Conservation (phyloP, 2,113 vertebrate genomes). For the Plecturocebus donacophilus region DNA sequence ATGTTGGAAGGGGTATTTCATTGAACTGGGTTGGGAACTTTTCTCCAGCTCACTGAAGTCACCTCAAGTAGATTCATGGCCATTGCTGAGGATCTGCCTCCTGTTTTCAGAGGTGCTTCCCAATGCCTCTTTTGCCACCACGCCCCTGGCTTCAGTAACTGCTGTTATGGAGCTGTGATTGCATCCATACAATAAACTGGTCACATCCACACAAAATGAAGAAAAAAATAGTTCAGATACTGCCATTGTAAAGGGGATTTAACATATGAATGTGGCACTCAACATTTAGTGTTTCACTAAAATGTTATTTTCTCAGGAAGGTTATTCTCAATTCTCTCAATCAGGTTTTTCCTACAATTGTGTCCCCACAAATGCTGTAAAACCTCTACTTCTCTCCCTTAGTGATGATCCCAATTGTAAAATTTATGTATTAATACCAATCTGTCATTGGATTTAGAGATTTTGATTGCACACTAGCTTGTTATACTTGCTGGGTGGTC, state of each 20-base stretch:
- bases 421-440: background rate
- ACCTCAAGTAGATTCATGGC: background rate
- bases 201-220: background rate
- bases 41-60: background rate
- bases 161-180: background rate
- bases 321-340: background rate
- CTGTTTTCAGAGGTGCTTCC: background rate
- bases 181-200: background rate
- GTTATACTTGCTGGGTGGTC: no score
- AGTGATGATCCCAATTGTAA: background rate
- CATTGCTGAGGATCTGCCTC: background rate
- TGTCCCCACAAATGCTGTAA: background rate
- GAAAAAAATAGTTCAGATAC: background rate
- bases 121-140: background rate
- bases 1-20: background rate
- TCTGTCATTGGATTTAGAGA: background rate
- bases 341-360: background rate
- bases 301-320: background rate
- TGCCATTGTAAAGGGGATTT: background rate
- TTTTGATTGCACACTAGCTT: background rate
- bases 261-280: background rate
- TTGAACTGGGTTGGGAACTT: background rate
- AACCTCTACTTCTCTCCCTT: background rate
- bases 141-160: background rate
- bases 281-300: background rate